These are phyloP conservation scores for Colostygia pectinataria DNA, from an alignment of 2,888 invertebrate genomes.

Conservation along the genomic window DNA sequence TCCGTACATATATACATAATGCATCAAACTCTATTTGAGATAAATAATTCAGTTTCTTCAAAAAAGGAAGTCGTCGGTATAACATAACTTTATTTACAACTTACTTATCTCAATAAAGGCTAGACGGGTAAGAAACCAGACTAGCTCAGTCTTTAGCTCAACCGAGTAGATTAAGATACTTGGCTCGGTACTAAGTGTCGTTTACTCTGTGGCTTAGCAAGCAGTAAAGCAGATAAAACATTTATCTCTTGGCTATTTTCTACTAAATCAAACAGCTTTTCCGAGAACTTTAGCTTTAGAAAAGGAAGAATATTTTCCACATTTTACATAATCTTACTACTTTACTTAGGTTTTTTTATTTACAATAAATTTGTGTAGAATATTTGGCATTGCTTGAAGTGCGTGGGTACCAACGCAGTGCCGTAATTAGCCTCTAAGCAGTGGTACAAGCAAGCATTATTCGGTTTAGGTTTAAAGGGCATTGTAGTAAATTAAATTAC, in stretches of 20 bases:
- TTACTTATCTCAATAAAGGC: conserved; percentile 6
- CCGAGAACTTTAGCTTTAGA: conserved; percentile 2
- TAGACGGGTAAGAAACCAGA: conserved; percentile 27
- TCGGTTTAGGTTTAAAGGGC: too few species aligned
- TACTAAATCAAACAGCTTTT: conserved; percentile 27
- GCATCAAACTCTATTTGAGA: too few species aligned
- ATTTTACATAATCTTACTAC: background rate
- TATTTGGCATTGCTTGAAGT: too few species aligned
- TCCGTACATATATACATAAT: too few species aligned
- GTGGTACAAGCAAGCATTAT: too few species aligned
- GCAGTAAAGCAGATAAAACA: conserved; percentile 28
- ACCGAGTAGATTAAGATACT: conserved; percentile 23
- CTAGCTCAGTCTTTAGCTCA: conserved; percentile 12
- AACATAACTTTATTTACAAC: background rate
- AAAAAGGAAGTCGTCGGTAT: background rate
- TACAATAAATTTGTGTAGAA: too few species aligned
- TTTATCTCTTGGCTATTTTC: conserved; percentile 30
- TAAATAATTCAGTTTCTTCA: too few species aligned
- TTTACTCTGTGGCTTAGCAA: conserved; percentile 19
- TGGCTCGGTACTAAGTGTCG: conserved; percentile 12
- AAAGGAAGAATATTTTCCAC: background rate
- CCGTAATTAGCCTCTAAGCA: too few species aligned
- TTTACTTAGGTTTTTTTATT: too few species aligned
- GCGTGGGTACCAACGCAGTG: too few species aligned
- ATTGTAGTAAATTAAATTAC: too few species aligned